These are phyloP conservation scores for Oscarella lobularis DNA, from an alignment of 37 sponge, comb jelly and placozoan genomes.

Conservation along the genomic window DNA sequence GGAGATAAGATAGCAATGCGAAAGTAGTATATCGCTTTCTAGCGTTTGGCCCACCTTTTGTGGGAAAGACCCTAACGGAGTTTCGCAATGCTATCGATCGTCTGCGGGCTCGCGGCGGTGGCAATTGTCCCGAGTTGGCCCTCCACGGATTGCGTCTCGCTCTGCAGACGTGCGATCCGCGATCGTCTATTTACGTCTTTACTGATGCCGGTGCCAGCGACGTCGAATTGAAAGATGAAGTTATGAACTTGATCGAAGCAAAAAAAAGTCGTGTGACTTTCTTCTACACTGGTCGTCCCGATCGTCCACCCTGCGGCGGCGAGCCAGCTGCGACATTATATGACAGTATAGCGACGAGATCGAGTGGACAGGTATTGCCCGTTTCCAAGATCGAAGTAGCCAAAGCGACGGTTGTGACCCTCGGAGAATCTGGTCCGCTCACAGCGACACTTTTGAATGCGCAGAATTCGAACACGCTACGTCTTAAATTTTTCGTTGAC, in stretches of 20 bases:
- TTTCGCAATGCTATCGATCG: not conserved
- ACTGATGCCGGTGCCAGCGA: conserved; percentile 18
- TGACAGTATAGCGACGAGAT: not conserved
- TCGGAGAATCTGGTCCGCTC: not conserved
- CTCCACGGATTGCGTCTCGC: conserved; percentile 1
- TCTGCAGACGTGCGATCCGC: not conserved
- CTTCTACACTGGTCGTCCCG: not conserved
- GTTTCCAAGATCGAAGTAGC: not conserved
- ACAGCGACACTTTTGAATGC: not conserved
- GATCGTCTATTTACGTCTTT: conserved; percentile 2
- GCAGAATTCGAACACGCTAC: not conserved
- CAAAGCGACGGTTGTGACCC: not conserved
- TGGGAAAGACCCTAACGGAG: not conserved
- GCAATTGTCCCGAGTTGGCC: conserved; percentile 9
- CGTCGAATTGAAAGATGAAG: not conserved
- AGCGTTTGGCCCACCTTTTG: conserved; percentile 2
- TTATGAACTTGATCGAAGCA: not conserved
- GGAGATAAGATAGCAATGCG: not conserved
- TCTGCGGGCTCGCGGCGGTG: conserved; percentile 8
- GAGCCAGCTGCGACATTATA: not conserved
- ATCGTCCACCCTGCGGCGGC: not conserved
- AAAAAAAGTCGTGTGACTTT: not conserved
- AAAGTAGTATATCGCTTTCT: not conserved
- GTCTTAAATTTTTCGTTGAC: not conserved
- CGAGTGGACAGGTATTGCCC: not conserved